phyloP scores from a whole-genome alignment of 2,113 vertebrate species.

The Gymnocephalus cernua region DNA sequence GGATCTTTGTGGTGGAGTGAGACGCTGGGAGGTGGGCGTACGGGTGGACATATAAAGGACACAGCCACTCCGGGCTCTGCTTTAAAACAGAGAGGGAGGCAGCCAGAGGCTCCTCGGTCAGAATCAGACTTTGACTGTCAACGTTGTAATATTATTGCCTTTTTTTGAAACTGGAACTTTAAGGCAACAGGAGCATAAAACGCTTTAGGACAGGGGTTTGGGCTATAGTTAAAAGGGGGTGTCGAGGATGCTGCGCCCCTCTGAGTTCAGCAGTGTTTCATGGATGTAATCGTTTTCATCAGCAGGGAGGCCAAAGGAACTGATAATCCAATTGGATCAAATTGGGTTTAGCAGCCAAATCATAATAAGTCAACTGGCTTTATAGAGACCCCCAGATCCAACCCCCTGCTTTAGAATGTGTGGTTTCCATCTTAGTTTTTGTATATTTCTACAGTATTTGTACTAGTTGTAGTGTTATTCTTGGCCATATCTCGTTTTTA shows the following conservation, averaged over 20 bases:
- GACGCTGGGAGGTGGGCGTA: constrained; percentile 43
- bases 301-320: constrained; percentile 68
- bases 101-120: constrained; percentile 44
- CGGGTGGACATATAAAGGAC: constrained; percentile 52
- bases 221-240: constrained; percentile 31
- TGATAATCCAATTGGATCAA: constrained; percentile 58
- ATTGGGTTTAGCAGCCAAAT: constrained; percentile 60
- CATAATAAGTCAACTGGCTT: constrained; percentile 51
- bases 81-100: constrained; percentile 41
- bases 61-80: constrained; percentile 44
- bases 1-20: constrained; percentile 48
- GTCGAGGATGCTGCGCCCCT: constrained; percentile 24
- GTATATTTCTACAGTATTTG: constrained; percentile 77
- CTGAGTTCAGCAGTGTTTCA: constrained; percentile 40
- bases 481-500: constrained; percentile 67
- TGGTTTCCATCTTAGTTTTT: constrained; percentile 75
- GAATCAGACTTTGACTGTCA: constrained; percentile 68
- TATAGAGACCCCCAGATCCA: constrained; percentile 39
- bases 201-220: constrained; percentile 71
- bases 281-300: constrained; percentile 60
- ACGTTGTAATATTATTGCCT: constrained; percentile 56
- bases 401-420: constrained; percentile 73
- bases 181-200: constrained; percentile 54
- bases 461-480: constrained; percentile 73
- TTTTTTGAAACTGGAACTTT: constrained; percentile 67